These are phyloP conservation scores for Heptranchias perlo DNA, from an alignment of 2,113 vertebrate genomes.

Conservation along the genomic window DNA sequence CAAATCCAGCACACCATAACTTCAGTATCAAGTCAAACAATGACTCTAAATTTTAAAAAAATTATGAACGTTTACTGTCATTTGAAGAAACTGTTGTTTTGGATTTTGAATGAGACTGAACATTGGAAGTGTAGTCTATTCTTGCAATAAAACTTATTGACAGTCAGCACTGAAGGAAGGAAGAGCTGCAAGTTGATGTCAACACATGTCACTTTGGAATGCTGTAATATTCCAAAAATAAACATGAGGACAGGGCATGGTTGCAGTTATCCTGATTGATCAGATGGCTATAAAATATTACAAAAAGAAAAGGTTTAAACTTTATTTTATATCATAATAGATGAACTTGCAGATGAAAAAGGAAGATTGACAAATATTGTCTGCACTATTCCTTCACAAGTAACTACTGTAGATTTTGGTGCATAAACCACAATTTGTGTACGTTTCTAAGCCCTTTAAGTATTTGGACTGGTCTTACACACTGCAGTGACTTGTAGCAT, in stretches of 20 bases:
- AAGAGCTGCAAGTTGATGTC: background rate
- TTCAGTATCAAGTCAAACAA: background rate
- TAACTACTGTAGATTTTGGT: background rate
- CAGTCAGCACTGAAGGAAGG: background rate
- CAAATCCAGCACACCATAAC: background rate
- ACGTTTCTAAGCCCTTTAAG: background rate
- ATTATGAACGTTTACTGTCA: too few species aligned
- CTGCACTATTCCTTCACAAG: background rate
- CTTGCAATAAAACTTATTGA: background rate
- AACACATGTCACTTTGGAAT: background rate
- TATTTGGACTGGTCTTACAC: background rate
- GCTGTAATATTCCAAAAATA: background rate
- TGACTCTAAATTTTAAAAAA: background rate
- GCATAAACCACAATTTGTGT: background rate
- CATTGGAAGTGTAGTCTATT: background rate
- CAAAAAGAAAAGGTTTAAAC: background rate
- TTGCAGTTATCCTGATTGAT: too few species aligned
- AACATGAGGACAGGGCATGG: background rate
- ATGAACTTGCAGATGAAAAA: background rate
- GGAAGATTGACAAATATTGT: background rate
- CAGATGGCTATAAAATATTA: background rate
- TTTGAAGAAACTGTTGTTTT: too few species aligned
- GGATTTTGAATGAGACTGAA: background rate
- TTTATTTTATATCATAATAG: background rate
- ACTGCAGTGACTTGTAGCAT: background rate